These are phyloP conservation scores for Anthrax anthrax DNA, from an alignment of 2,888 invertebrate genomes.

Conservation along the genomic window DNA sequence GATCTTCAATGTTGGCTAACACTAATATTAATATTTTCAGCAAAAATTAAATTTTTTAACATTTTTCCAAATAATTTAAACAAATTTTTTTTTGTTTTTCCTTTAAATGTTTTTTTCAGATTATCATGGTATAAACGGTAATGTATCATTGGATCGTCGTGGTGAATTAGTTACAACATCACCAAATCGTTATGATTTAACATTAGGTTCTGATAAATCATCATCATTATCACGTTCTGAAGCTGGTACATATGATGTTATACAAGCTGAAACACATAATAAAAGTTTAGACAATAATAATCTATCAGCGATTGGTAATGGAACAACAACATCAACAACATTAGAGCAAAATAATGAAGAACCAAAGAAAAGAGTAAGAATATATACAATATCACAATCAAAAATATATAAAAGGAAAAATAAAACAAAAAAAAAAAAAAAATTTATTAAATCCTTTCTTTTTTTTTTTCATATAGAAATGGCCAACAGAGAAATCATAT, in stretches of 20 bases:
- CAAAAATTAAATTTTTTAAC: no score
- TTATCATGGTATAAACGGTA: conserved; percentile 34
- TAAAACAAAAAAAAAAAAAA: neutral
- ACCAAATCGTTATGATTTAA: conserved; percentile 29
- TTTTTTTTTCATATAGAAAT: conserved; percentile 35
- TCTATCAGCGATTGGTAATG: neutral
- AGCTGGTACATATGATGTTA: conserved; percentile 33
- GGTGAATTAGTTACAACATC: conserved; percentile 23
- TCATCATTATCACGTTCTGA: conserved; percentile 33
- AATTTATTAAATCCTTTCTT: neutral
- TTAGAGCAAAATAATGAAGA: conserved; percentile 17
- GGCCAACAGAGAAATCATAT: conserved; percentile 57
- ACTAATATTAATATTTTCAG: no score
- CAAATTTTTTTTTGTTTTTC: no score
- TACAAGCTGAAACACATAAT: conserved; percentile 30
- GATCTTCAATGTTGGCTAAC: no score
- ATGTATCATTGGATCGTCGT: conserved; percentile 33
- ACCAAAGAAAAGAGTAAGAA: conserved; percentile 25
- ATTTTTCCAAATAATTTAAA: no score
- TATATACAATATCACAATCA: no score
- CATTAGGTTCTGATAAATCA: conserved; percentile 32
- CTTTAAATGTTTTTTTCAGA: neutral
- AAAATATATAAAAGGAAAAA: no score
- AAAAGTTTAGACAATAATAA: conserved; percentile 13
- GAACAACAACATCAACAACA: conserved; percentile 2